Base-by-base conservation (phyloP, 2,797 vertebrate species). In the Cyprinella venusta region DNA sequence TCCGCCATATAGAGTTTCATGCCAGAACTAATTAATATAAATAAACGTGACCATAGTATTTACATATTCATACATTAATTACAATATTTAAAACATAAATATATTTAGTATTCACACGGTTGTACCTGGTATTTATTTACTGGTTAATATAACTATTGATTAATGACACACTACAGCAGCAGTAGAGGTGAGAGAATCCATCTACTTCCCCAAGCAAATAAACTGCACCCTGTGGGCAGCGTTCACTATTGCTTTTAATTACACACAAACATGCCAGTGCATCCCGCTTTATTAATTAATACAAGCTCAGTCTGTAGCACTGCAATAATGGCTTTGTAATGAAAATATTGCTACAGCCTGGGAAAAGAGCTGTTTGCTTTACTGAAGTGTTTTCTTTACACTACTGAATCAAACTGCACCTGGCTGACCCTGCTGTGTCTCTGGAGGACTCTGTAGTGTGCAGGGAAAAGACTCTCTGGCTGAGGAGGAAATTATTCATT, bases 281-380 rank as follows among this genome's bases (percentile, higher is more conserved):
- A 87, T 90, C 91, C 91, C 84, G 74, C 88, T 91, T 89, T 67
- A 88, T 88, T 88, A 89, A 89, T 88, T 88, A 83, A 89, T 85
- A 91, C 88, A 70, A 85, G 72, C 70, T 82, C 89, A 86, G 87
- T 19, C 67, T 48, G 76, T 4, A 50, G 72, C 82, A 70, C 21
- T 38, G 86, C 85, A 79, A 85, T 88, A 92, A 93, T 85, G 83
- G 88, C 86, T 83, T 82, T 33, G 76, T 92, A 93, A 94, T 95
- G 93, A 93, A 93, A 92, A 91, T 88, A 88, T 87, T 86, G 85
- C 65, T 83, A 78, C 80, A 85, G 89, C 87, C 86, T 84, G 88
- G 77, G 79, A 87, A 36, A 84, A 78, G 86, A 84, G 76, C 15
- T 19, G 59, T 79, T 79, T n/a, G 67, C 84, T 85, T 87, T 87